Evolutionary conservation across 2,797 vertebrate species (phyloP).

Genomic region (Pseudocheirus occidentalis): DNA sequence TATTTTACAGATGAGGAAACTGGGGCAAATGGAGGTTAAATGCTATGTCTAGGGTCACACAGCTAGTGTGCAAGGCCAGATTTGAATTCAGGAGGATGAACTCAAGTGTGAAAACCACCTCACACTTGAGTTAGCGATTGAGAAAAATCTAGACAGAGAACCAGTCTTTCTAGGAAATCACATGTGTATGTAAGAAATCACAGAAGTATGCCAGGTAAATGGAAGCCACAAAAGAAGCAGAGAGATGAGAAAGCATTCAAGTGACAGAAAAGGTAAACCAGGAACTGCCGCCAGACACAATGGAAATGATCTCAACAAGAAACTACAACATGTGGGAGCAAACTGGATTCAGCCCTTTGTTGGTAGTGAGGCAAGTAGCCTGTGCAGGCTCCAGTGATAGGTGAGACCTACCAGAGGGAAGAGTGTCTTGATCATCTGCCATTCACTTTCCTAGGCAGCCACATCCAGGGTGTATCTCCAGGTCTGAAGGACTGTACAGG

Average conservation of each 20-base stretch:
- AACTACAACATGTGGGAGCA: not conserved
- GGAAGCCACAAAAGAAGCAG: not conserved
- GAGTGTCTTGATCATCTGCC: not conserved
- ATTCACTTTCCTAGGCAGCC: not conserved
- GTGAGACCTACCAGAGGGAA: not conserved
- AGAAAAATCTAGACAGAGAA: not conserved
- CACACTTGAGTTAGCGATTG: not conserved
- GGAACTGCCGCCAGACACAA: not conserved
- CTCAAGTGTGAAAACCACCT: not conserved
- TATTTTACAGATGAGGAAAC: not conserved
- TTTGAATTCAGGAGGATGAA: not conserved
- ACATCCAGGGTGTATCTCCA: not conserved
- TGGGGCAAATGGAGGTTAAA: not conserved
- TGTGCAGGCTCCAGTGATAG: not conserved
- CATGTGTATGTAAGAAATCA: not conserved
- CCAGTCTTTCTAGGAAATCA: not conserved
- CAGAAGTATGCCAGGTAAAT: not conserved
- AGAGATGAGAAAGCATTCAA: not conserved
- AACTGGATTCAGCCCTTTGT: not conserved
- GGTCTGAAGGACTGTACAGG: not conserved
- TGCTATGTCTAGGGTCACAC: not conserved
- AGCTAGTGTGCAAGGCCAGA: not conserved
- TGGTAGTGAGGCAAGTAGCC: not conserved
- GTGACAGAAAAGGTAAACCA: not conserved
- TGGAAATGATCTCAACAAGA: not conserved